Conservation (phyloP, 64 coral and sea anemone genomes). For the Anthopleura sola region DNA sequence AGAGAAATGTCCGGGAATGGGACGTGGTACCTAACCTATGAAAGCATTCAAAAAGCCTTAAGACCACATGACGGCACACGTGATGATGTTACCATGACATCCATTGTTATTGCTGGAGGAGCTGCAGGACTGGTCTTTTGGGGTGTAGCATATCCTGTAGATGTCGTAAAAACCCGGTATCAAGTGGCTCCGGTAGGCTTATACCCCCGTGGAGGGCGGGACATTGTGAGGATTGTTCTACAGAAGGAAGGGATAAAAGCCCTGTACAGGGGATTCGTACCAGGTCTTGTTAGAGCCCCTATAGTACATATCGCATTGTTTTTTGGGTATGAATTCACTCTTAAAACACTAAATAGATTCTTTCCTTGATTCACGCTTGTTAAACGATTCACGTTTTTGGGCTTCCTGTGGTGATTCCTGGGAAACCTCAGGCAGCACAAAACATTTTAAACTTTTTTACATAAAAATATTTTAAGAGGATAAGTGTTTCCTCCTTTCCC, state of each 20-base stretch:
- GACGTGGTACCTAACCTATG: constrained; percentile 69
- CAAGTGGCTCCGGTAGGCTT: constrained; percentile 50
- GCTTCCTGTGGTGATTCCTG: no score
- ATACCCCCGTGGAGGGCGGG: constrained; percentile 53
- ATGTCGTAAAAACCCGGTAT: constrained; percentile 48
- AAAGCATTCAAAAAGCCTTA: constrained; percentile 32
- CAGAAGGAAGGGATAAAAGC: constrained; percentile 45
- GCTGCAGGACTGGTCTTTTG: constrained; percentile 54
- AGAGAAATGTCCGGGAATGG: constrained; percentile 44
- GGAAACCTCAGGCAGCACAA: no score
- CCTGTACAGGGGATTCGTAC: constrained; percentile 50
- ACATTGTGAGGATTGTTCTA: constrained; percentile 26
- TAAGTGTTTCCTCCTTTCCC: no score
- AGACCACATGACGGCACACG: constrained; percentile 42
- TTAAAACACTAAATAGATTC: constrained; percentile 33
- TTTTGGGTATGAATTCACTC: constrained; percentile 40
- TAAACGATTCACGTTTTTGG: no score
- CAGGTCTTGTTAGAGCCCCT: constrained; percentile 49
- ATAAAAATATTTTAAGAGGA: no score
- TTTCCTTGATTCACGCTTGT: no score
- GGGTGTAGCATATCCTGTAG: constrained; percentile 46
- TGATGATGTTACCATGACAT: constrained; percentile 30
- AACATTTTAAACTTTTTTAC: no score
- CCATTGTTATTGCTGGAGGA: constrained; percentile 55
- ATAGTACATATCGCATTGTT: constrained; percentile 36